These are phyloP conservation scores for Rissa tridactyla DNA, from an alignment of 2,113 vertebrate species.

Conservation along the genomic window DNA sequence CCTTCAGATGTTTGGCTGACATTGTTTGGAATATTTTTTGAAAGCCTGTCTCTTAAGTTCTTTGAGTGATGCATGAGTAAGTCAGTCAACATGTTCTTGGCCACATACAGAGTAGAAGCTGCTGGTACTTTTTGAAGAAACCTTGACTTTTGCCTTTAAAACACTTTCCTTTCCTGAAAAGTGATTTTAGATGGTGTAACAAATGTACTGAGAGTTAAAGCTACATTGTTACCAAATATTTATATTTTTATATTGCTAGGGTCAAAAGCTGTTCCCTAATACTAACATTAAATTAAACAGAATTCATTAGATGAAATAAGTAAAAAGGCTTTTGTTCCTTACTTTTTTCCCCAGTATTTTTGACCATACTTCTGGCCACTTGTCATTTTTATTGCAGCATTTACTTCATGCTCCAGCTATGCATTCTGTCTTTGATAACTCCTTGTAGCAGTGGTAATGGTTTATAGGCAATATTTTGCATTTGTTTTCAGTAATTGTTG, in stretches of 20 bases:
- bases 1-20: background rate
- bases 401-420: background rate
- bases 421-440: background rate
- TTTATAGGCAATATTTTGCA: background rate
- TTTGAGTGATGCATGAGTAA: background rate
- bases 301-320: background rate
- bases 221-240: background rate
- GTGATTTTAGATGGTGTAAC: background rate
- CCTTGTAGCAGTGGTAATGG: background rate
- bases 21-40: background rate
- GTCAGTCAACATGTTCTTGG: background rate
- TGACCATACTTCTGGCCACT: rapidly evolving
- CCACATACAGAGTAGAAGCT: background rate
- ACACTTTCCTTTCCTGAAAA: background rate
- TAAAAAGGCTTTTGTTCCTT: background rate
- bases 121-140: background rate
- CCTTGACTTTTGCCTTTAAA: background rate
- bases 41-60: background rate
- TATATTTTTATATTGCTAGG: background rate
- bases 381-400: background rate
- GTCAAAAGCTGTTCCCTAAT: background rate
- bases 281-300: background rate
- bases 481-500: background rate
- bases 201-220: background rate
- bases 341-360: background rate